These are phyloP conservation scores for Neuroterus valhalla DNA, from an alignment of 1,140 invertebrate genomes.

Conservation along the genomic window DNA sequence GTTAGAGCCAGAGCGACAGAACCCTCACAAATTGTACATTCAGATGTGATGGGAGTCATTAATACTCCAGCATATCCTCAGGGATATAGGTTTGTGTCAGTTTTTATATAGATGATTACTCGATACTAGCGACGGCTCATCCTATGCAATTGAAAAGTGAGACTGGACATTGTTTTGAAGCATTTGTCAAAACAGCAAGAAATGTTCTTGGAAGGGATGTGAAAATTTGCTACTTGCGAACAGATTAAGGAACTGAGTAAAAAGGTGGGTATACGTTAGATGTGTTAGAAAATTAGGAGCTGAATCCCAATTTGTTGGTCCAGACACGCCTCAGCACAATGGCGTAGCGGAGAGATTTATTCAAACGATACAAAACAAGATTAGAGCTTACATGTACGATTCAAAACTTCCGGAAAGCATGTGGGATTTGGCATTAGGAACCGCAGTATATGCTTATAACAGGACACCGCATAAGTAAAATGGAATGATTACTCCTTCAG, in stretches of 20 bases:
- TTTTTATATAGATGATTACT: background rate
- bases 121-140: background rate
- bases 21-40: background rate
- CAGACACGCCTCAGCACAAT: constrained; percentile 60
- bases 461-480: background rate
- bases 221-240: background rate
- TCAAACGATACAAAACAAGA: constrained; percentile 50
- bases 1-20: too few relatives aligned
- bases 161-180: background rate
- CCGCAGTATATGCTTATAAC: too few relatives aligned
- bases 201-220: background rate
- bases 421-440: background rate
- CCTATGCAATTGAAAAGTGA: background rate
- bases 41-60: background rate
- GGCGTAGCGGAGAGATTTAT: constrained; percentile 60
- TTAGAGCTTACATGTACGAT: constrained; percentile 36
- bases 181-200: background rate
- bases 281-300: constrained; percentile 3
- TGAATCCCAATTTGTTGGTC: background rate
- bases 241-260: background rate
- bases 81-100: background rate
- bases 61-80: background rate
- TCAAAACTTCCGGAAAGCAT: background rate
- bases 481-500: background rate
- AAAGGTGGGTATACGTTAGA: background rate